Conservation (phyloP, 2,113 vertebrate genomes). For the Percina caprodes region DNA sequence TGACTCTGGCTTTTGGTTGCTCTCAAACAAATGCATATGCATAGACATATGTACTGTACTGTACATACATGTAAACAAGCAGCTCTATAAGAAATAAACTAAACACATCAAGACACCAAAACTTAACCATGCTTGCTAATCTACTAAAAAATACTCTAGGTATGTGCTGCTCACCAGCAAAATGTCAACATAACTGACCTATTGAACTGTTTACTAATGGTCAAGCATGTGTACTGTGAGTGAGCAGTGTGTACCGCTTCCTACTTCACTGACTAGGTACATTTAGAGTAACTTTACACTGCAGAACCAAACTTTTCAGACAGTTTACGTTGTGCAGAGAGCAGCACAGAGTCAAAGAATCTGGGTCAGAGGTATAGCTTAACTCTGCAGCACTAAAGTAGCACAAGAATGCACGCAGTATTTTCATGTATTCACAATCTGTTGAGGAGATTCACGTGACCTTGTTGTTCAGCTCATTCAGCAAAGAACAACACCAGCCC, state of each 20-base stretch:
- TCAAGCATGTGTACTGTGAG: conserved; percentile 10
- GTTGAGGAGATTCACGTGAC: conserved; percentile 12
- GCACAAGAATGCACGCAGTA: not conserved
- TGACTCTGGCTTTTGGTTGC: too few relatives aligned
- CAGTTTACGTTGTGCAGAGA: not conserved
- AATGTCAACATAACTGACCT: conserved; percentile 34
- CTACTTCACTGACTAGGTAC: conserved; percentile 9
- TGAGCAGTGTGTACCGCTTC: conserved; percentile 4
- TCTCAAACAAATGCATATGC: too few relatives aligned
- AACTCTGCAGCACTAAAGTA: not conserved
- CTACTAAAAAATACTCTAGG: not conserved
- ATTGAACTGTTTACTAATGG: conserved; percentile 35
- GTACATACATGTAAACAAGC: too few relatives aligned
- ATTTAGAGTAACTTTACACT: not conserved
- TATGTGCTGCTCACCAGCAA: not conserved
- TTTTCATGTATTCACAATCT: not conserved
- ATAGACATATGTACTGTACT: too few relatives aligned
- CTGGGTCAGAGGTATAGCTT: conserved; percentile 11
- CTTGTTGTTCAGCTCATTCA: conserved; percentile 32
- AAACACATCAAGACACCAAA: not conserved
- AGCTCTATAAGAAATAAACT: too few relatives aligned
- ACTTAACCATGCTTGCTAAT: not conserved
- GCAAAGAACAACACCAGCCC: not conserved
- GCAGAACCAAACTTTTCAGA: not conserved
- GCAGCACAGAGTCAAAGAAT: not conserved